phyloP scores from a whole-genome alignment of 2,797 vertebrate genomes.

The Chrosomus eos region DNA sequence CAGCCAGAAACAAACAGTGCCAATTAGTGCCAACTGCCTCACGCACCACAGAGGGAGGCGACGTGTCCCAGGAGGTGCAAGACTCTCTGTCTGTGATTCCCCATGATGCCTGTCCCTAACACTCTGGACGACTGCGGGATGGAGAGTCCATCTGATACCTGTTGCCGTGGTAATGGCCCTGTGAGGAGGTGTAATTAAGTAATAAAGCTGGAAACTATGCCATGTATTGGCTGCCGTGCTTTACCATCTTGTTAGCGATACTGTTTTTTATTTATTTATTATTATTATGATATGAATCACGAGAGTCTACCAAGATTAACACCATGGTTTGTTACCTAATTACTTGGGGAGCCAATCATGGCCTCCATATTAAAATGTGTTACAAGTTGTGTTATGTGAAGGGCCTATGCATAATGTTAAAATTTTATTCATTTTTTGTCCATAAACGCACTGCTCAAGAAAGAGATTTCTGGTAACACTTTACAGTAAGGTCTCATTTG shows the following conservation, averaged over 20 bases:
- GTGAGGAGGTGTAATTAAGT: constrained; percentile 47
- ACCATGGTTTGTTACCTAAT: not conserved
- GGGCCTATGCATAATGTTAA: not conserved
- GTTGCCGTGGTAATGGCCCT: constrained; percentile 46
- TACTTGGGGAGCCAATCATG: not conserved
- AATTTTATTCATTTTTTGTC: not conserved
- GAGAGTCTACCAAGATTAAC: not conserved
- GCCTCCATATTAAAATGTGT: not conserved
- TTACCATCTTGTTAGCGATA: constrained; percentile 13
- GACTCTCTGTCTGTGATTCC: constrained; percentile 42
- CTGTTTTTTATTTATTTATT: not conserved
- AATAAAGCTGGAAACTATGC: constrained; percentile 33
- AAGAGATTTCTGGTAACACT: too few species aligned
- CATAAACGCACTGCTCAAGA: not conserved
- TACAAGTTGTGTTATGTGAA: not conserved
- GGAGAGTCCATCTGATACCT: constrained; percentile 44
- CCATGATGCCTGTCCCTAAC: constrained; percentile 46
- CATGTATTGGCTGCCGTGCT: constrained; percentile 1
- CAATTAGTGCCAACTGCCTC: constrained; percentile 58
- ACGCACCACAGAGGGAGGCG: constrained; percentile 33
- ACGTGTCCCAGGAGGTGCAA: constrained; percentile 27
- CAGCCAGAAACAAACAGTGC: constrained; percentile 57
- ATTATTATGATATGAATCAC: not conserved
- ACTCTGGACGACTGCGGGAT: constrained; percentile 6
- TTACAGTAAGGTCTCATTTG: too few species aligned